Base-by-base conservation (phyloP, 2,113 vertebrate species). In the Phyllostomus discolor region DNA sequence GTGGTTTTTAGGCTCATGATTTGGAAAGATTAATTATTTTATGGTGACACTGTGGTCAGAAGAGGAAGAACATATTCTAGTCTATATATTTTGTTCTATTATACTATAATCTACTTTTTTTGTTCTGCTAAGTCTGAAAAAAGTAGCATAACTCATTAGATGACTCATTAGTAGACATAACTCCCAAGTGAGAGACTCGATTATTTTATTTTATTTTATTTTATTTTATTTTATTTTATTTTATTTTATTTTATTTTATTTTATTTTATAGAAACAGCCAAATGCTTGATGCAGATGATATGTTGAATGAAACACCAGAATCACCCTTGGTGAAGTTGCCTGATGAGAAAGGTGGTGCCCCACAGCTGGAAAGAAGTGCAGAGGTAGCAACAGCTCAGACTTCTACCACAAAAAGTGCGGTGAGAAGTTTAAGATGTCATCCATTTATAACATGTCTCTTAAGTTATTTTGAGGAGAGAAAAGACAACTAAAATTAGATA, bases 261-360 rank as follows among this genome's bases (percentile, higher is more conserved):
- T 73, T 92, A 76, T 79, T 83, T 91, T 88, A 59, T 70, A 98
- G 97, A 59, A 97, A 84, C 59, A 95, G 70, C 79, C 80, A 83
- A 28, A 92, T 96, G 52, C 31, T 97, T 90, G 90, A 96, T 90
- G 97, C 95, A 96, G 95, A 96, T 95, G 81, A 62, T 84, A 31
- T 26, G 33, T 31, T 94, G 81, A 81, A 90, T 91, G 87, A 95
- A 57, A 62, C 43, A 52, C 72, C 88, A 69, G 57, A 93, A 76
- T 82, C 87, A 64, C 38, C 94, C 26, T 70, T n/a, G 50, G 7
- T 31, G 64, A 38, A 84, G 78, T 28, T 70, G 33, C 57, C 81
- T 72, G 35, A 75, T 59, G 79, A 93, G 64, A 83, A 43, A 59
- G 8, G 43, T n/a, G 14, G 54, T 89, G 33, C 69, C 43, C 54